phyloP scores from a whole-genome alignment of 2,113 vertebrate genomes.

The Tyto alba region DNA sequence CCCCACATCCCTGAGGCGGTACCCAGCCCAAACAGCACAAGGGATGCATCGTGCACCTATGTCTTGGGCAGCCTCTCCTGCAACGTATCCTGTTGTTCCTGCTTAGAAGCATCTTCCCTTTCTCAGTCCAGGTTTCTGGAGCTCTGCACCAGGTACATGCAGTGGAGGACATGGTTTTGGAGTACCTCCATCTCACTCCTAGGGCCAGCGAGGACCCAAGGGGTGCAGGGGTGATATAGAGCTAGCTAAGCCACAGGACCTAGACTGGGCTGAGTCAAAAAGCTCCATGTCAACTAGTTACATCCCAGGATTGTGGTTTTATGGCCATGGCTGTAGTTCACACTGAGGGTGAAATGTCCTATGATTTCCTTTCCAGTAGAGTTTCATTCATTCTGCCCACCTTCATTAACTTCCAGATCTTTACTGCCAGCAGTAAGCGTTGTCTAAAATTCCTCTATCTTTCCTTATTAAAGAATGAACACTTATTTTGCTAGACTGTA shows the following conservation, averaged over 20 bases:
- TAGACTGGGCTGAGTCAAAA: neutral
- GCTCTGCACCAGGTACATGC: neutral
- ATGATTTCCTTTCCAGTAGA: neutral
- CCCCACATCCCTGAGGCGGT: neutral
- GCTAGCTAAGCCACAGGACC: neutral
- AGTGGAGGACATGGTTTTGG: neutral
- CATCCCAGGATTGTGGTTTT: neutral
- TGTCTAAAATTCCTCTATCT: neutral
- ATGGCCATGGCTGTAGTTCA: neutral
- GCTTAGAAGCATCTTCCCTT: neutral
- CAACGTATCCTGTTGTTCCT: neutral
- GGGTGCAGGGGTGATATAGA: neutral
- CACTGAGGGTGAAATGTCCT: neutral
- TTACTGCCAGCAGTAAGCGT: neutral
- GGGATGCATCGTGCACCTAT: neutral
- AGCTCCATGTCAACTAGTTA: neutral
- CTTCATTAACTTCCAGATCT: neutral
- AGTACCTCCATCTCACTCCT: neutral
- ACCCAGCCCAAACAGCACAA: neutral
- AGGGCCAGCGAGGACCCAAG: rapidly evolving
- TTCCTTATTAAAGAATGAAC: neutral
- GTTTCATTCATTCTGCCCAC: neutral
- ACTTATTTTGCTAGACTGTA: neutral
- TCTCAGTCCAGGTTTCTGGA: neutral
- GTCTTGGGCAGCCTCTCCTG: neutral